Evolutionary conservation across 2,113 vertebrate species (phyloP), one percentile per base, ranked within the genome.

Genomic region (Riparia riparia): DNA sequence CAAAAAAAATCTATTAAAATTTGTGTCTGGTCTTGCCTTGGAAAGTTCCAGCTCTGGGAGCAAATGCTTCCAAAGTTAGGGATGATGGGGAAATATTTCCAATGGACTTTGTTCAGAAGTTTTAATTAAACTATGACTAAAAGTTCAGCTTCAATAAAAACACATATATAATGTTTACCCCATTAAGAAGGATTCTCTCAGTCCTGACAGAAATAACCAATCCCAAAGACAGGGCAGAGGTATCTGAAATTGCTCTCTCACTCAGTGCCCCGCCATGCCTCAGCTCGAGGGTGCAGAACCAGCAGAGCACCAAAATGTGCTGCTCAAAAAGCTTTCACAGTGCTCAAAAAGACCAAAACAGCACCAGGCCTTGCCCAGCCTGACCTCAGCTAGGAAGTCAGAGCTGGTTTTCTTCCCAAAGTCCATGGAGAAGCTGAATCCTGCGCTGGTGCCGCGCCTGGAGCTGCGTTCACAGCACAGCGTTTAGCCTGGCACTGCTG

Each of bases 381-480:
- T 3, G 17, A 86, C 34, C 86, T 86, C 93, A 81, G 79, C 69
- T 24, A 4, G 21, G 7, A 54, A 45, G 11, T 13, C 72, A 65
- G n/a, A 61, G 1, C 32, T 29, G 14, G 13, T 37, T 68, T 77
- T 63, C 54, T 32, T 56, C 80, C 72, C 60, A 44, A 28, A 82
- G 28, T 79, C 44, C 4, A 0, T 0, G 24, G 15, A 56, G 60
- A 79, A 56, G 37, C 7, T 5, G 9, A 54, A 47, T 14, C 47
- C 34, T 0, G 3, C 2, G 4, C 6, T 7, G 2, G 2, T 2
- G 29, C 10, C 1, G 37, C 0, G 0, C 12, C 7, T 5, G 2
- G 2, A 3, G 32, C 14, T 5, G 49, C 0, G 0, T 10, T 37
- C 41, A 22, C 15, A 32, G 25, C 12, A 2, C 0, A 1, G 21